Evolutionary conservation across 2,797 vertebrate genomes (phyloP).

Genomic region (Tinamus major): DNA sequence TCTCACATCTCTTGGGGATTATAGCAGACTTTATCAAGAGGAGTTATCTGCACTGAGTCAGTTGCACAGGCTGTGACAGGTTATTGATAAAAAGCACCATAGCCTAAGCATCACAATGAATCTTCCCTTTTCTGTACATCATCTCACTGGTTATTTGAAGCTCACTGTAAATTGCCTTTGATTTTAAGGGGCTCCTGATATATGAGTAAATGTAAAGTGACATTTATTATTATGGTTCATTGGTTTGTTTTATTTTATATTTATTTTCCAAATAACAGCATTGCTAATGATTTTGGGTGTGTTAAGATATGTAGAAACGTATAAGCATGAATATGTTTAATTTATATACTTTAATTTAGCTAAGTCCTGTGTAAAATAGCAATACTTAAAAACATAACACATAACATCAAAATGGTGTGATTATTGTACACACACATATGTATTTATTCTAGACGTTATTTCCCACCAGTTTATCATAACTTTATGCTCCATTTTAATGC

Average conservation of each 20-base stretch:
- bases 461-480: background rate
- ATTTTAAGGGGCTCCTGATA: background rate
- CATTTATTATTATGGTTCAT: background rate
- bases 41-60: background rate
- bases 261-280: background rate
- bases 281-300: background rate
- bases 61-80: background rate
- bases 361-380: background rate
- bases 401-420: background rate
- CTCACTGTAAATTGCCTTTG: background rate
- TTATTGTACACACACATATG: background rate
- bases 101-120: background rate
- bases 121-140: background rate
- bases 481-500: background rate
- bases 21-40: background rate
- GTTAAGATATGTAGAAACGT: background rate
- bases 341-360: background rate
- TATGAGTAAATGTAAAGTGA: background rate
- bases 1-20: background rate
- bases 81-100: background rate
- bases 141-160: background rate
- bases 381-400: background rate
- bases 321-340: background rate
- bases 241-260: background rate
- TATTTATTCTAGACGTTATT: background rate